These are phyloP conservation scores for Cylas formicarius DNA, from an alignment of 1,140 invertebrate genomes.

Conservation along the genomic window DNA sequence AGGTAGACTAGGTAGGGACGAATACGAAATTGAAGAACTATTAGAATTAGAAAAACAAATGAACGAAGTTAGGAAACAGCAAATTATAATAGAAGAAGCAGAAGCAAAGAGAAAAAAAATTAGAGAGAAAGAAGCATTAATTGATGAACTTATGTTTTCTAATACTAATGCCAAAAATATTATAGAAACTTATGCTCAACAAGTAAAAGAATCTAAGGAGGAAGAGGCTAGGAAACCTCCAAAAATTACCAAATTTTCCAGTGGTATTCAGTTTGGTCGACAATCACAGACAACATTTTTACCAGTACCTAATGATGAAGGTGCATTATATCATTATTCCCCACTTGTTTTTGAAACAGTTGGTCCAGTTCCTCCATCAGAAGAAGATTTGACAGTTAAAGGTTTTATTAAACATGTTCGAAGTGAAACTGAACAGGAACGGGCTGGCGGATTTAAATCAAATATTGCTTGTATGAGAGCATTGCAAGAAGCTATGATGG, in stretches of 20 bases:
- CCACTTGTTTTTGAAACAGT: constrained; percentile 52
- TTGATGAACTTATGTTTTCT: constrained; percentile 91
- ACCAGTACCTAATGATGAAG: constrained; percentile 66
- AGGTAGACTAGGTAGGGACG: constrained; percentile 59
- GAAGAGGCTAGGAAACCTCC: constrained; percentile 36
- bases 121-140: constrained; percentile 79
- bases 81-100: constrained; percentile 54
- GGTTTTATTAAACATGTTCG: constrained; percentile 74
- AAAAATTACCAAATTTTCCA: constrained; percentile 66
- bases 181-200: constrained; percentile 71
- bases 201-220: constrained; percentile 56
- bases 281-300: constrained; percentile 48
- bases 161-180: constrained; percentile 83
- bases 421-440: constrained; percentile 61
- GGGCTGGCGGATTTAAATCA: constrained; percentile 81
- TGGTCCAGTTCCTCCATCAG: constrained; percentile 66
- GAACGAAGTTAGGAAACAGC: constrained; percentile 57
- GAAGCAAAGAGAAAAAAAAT: constrained; percentile 78
- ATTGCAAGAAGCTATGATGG: constrained; percentile 82
- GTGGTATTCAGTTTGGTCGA: constrained; percentile 69
- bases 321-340: constrained; percentile 64
- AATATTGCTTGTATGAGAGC: constrained; percentile 79
- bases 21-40: constrained; percentile 79
- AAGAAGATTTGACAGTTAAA: constrained; percentile 54
- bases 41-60: constrained; percentile 76